Conservation (phyloP, 1,140 invertebrate species). For the Drosophila athabasca region DNA sequence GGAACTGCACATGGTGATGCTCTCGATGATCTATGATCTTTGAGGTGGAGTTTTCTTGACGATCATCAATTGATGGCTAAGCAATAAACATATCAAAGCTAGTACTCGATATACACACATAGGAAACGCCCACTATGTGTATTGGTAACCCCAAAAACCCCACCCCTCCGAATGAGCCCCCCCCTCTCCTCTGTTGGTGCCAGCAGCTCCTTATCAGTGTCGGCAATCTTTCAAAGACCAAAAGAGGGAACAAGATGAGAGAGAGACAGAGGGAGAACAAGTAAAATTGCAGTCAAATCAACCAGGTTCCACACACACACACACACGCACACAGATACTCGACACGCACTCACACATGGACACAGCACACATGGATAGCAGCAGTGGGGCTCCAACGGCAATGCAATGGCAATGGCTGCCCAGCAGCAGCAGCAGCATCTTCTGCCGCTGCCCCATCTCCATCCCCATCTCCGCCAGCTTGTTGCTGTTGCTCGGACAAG, state of each 20-base stretch:
- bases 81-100: slow-evolving; percentile 67
- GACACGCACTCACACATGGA: too few relatives aligned
- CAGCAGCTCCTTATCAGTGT: slow-evolving; percentile 61
- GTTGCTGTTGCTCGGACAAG: slow-evolving; percentile 71
- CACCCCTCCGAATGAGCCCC: background rate
- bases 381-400: slow-evolving; percentile 2
- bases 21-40: slow-evolving; percentile 17
- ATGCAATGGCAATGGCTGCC: slow-evolving; percentile 60
- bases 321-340: slow-evolving; percentile 13
- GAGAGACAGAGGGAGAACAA: slow-evolving; percentile 26
- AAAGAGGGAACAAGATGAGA: slow-evolving; percentile 17
- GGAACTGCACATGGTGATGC: background rate
- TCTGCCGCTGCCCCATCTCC: slow-evolving; percentile 2
- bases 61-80: background rate
- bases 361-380: background rate
- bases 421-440: slow-evolving; percentile 20
- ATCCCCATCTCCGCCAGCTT: slow-evolving; percentile 25
- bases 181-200: background rate
- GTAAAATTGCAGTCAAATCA: slow-evolving; percentile 62
- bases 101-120: slow-evolving; percentile 14
- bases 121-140: slow-evolving; percentile 51
- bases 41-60: too few relatives aligned
- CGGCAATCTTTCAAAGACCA: slow-evolving; percentile 71
- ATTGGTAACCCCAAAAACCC: slow-evolving; percentile 2
- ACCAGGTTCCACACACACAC: slow-evolving; percentile 45